These are phyloP conservation scores for Trachythela sp. DNA, from an alignment of 64 coral and sea anemone species.

Conservation along the genomic window DNA sequence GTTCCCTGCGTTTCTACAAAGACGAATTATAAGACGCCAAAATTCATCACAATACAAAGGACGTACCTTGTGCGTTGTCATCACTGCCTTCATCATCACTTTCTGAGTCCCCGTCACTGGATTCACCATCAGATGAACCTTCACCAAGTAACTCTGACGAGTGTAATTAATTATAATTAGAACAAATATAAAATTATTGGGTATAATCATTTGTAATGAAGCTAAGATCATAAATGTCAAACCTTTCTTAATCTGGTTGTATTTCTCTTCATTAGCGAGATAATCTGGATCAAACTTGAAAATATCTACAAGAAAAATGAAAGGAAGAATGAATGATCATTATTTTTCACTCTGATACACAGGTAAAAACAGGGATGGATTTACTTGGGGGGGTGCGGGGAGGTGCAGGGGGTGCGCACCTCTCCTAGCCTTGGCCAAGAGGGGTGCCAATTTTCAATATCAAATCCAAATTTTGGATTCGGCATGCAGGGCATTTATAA, in stretches of 20 bases:
- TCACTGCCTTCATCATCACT: conserved; percentile 1
- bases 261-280: conserved; percentile 98
- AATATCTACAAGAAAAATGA: conserved; percentile 55
- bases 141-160: conserved; percentile 84
- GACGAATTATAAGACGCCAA: no score
- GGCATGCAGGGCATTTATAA: no score
- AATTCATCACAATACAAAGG: no score
- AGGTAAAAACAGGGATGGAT: not conserved
- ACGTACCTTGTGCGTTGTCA: conserved; percentile 17
- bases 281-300: conserved; percentile 95
- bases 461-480: no score
- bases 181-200: not conserved
- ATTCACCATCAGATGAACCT: conserved; percentile 60
- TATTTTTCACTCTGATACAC: no score
- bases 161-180: not conserved
- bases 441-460: not conserved
- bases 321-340: no score
- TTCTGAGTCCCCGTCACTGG: conserved; percentile 34
- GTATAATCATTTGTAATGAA: not conserved
- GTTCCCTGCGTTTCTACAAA: no score
- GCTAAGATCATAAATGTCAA: not conserved
- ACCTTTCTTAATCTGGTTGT: conserved; percentile 98
- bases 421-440: no score
- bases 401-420: no score
- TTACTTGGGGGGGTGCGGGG: no score